Base-by-base conservation (phyloP, 2,113 vertebrate species). In the Electrona antarctica region DNA sequence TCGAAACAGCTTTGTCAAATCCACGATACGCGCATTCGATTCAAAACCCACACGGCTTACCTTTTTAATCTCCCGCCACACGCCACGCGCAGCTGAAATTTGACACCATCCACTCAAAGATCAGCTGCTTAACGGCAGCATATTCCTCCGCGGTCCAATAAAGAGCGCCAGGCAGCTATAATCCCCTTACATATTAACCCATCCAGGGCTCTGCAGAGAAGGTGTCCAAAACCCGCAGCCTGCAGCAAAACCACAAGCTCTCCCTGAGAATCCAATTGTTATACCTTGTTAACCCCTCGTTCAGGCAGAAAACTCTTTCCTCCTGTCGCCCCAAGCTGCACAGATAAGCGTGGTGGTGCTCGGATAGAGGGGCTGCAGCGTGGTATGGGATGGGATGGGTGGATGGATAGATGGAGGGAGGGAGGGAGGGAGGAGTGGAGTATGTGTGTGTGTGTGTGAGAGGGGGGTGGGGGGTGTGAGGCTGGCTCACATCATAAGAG, bases 401-500 rank as follows among this genome's bases (percentile, higher is more conserved):
- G 33, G 33, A 41, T 41, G 3, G 33, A 41, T 41, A 2, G 33
- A 41, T 41, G 33, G 33, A 41, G 3, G 33, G 33, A 6, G 3
- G 33, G 33, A 41, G 33, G 33, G 3, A 41, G 33, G 33, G 33
- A 4, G 33, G 21, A 79, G 52, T 66, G 47, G 68, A 2, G 33
- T n/a, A 29, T 29, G 5, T 7, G 51, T n/a, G 66, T 54, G 66
- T 56, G 78, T 7, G 11, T 7, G 58, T 64, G 5, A 66, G 1
- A 46, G 12, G 12, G 65, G 15, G n/a, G 51, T 6, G 75, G 77
- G 74, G 76, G 73, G 21, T 21, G 68, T 63, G 79, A 69, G 14
- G 68, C 72, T 3, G 33, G 70, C 79, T 90, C 82, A 84, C 85
- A 76, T 85, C 76, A 63, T 55, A 70, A 73, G 58, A 64, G 71